Conservation (phyloP, 2,888 invertebrate species). For the Conops quadrifasciatus region DNA sequence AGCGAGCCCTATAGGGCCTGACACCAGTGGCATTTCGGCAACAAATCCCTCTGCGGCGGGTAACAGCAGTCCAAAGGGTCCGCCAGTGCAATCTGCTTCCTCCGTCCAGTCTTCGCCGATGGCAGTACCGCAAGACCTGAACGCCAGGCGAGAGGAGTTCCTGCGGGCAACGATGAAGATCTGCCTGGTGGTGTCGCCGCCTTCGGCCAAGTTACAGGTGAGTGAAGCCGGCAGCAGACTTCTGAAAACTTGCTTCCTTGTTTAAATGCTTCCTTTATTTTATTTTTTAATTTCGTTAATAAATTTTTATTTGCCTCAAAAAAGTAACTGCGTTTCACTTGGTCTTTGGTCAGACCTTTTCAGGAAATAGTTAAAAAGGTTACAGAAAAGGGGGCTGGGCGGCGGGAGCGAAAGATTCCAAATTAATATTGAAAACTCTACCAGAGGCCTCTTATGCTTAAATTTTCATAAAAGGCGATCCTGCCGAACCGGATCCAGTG, state of each 20-base stretch:
- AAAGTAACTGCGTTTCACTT: too few relatives aligned
- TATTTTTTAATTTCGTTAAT: conserved; percentile 15
- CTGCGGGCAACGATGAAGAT: conserved; percentile 78
- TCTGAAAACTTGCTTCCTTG: neutral
- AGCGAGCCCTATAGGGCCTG: neutral
- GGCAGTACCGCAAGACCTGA: conserved; percentile 54
- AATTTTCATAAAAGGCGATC: too few relatives aligned
- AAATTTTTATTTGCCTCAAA: conserved; percentile 11
- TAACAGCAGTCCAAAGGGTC: conserved; percentile 40
- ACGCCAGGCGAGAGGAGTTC: conserved; percentile 72
- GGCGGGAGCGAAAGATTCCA: too few relatives aligned
- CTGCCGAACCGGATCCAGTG: too few relatives aligned
- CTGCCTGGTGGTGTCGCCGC: conserved; percentile 77
- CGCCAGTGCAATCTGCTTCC: conserved; percentile 28
- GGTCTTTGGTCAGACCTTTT: too few relatives aligned
- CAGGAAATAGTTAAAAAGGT: too few relatives aligned
- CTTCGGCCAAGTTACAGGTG: conserved; percentile 66
- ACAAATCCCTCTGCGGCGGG: neutral
- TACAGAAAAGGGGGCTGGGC: too few relatives aligned
- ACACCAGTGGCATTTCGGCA: neutral
- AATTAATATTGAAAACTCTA: too few relatives aligned
- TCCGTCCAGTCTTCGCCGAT: conserved; percentile 44
- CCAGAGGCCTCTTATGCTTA: too few relatives aligned
- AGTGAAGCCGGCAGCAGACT: conserved; percentile 41
- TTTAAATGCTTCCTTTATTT: conserved; percentile 5